Percentiles rank a stretch among this genome's conserved stretches.
Evolutionary conservation across 2,888 invertebrate genomes (phyloP).

Genomic region (Leptopterna dolabrata): DNA sequence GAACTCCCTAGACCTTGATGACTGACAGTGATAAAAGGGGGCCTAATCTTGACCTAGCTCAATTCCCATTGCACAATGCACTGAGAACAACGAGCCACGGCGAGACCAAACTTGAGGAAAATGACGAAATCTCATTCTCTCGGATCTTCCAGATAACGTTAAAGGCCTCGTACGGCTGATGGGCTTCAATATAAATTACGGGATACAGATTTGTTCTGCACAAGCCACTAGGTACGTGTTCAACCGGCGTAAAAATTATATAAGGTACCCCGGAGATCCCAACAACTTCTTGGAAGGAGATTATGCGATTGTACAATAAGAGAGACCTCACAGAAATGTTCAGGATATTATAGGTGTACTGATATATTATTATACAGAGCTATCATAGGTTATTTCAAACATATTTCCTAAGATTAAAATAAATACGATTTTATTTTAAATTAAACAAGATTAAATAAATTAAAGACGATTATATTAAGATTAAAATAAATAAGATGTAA

Average conservation of each 20-base stretch:
- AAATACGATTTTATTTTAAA: too few species aligned
- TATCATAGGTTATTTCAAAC: too few species aligned
- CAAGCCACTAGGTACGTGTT: not conserved
- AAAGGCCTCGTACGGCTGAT: not conserved
- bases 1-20: slow-evolving; percentile 7
- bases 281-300: not conserved
- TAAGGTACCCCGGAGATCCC: not conserved
- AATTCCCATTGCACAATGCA: slow-evolving; percentile 37
- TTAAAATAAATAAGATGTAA: too few species aligned
- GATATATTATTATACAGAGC: too few species aligned
- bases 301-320: not conserved
- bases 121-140: slow-evolving; percentile 21
- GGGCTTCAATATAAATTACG: not conserved
- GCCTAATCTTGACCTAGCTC: slow-evolving; percentile 31
- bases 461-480: too few species aligned
- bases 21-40: slow-evolving; percentile 19
- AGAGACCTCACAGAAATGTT: too few species aligned
- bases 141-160: not conserved
- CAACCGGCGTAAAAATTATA: not conserved
- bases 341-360: too few species aligned
- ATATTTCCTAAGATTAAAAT: too few species aligned
- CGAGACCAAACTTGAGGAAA: not conserved
- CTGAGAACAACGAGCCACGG: slow-evolving; percentile 21
- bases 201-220: not conserved
- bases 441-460: too few species aligned